Percentiles rank a stretch among this genome's conserved stretches.
Conservation (phyloP, 2,113 vertebrate genomes). For the Thymallus thymallus region DNA sequence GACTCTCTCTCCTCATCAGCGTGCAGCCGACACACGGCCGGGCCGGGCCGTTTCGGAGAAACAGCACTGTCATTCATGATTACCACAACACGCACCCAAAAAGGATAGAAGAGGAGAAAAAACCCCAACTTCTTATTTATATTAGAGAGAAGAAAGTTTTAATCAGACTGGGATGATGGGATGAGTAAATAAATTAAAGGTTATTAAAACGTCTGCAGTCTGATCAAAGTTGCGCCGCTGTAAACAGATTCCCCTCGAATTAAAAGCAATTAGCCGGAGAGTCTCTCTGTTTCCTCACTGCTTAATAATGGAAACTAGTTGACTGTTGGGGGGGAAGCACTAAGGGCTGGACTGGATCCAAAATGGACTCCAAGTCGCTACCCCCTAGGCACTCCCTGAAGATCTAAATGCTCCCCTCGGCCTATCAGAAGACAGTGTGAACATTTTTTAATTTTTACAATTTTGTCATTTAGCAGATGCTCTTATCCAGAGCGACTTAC, state of each 20-base stretch:
- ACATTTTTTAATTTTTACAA: no score
- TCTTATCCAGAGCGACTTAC: no score
- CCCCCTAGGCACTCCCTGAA: no score
- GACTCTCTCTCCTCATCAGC: constrained; percentile 47
- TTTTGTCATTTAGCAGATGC: no score
- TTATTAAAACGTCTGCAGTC: constrained; percentile 77
- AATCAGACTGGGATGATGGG: constrained; percentile 75
- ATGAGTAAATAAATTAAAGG: constrained; percentile 80
- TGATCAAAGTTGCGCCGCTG: constrained; percentile 79
- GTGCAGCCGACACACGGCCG: constrained; percentile 48
- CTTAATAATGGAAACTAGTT: constrained; percentile 68
- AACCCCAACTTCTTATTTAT: constrained; percentile 60
- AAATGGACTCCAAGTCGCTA: no score
- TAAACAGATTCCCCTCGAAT: constrained; percentile 77
- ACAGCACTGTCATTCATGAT: constrained; percentile 38
- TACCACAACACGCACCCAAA: background rate
- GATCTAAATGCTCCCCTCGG: no score
- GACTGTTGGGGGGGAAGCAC: constrained; percentile 54
- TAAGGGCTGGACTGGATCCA: constrained; percentile 17
- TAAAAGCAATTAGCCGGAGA: constrained; percentile 74
- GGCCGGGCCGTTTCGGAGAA: constrained; percentile 6
- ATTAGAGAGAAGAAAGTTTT: constrained; percentile 66
- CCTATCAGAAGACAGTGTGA: no score
- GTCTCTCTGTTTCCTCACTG: constrained; percentile 55
- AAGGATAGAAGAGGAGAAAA: background rate